These are phyloP conservation scores for Agriopis marginaria DNA, from an alignment of 2,888 invertebrate genomes.

Conservation along the genomic window DNA sequence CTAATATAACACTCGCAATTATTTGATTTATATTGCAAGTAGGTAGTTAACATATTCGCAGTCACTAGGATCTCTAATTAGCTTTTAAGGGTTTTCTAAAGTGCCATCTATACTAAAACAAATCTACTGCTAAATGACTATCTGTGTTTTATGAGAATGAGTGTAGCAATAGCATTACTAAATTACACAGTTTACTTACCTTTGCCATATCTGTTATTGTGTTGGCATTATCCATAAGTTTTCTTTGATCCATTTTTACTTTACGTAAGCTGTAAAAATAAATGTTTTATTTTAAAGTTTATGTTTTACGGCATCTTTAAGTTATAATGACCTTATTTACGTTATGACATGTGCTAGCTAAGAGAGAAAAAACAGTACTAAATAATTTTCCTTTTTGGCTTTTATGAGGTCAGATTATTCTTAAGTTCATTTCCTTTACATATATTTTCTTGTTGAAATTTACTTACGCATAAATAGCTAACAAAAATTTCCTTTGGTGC, in stretches of 20 bases:
- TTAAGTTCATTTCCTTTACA: too few species aligned
- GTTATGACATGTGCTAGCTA: too few species aligned
- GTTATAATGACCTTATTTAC: too few species aligned
- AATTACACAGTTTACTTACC: constrained; percentile 87
- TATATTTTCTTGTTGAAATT: neutral
- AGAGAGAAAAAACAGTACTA: too few species aligned
- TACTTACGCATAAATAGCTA: constrained; percentile 99
- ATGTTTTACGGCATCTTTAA: too few species aligned
- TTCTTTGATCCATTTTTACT: constrained; percentile 99
- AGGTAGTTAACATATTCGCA: constrained; percentile 10
- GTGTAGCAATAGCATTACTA: constrained; percentile 71
- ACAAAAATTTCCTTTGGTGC: constrained; percentile 99
- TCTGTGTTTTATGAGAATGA: constrained; percentile 64
- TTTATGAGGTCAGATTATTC: too few species aligned
- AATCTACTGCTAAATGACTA: constrained; percentile 64
- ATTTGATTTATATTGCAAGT: neutral
- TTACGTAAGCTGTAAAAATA: constrained; percentile 93
- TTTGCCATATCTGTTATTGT: constrained; percentile 99
- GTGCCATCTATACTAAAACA: constrained; percentile 19
- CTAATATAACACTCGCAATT: neutral
- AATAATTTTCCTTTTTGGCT: too few species aligned
- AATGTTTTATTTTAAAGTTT: neutral
- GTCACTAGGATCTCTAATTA: constrained; percentile 47
- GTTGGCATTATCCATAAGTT: constrained; percentile 99
- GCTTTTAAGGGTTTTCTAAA: constrained; percentile 6